Conservation (phyloP, 2,113 vertebrate genomes). For the Xenopus laevis region DNA sequence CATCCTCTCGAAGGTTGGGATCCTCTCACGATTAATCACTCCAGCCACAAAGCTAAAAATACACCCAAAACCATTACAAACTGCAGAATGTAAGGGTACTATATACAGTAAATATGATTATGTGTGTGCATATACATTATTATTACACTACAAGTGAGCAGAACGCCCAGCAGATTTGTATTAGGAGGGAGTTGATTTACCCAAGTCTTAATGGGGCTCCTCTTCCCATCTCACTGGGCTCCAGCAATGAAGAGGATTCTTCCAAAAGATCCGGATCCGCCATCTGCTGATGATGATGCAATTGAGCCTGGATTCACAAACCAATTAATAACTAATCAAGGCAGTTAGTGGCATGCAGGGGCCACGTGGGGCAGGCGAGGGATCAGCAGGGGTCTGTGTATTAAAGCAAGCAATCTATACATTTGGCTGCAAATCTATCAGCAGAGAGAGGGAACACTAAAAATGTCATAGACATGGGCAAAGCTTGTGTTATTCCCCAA, state of each 20-base stretch:
- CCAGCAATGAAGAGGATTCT: conserved; percentile 86
- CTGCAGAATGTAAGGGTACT: no score
- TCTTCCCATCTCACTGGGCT: conserved; percentile 82
- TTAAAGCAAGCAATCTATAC: conserved; percentile 7
- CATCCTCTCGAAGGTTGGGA: conserved; percentile 96
- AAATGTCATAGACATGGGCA: no score
- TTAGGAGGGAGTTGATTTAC: conserved; percentile 58
- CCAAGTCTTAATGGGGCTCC: conserved; percentile 85
- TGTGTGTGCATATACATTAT: no score
- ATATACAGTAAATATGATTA: no score
- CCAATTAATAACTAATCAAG: conserved; percentile 84
- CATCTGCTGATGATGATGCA: conserved; percentile 88
- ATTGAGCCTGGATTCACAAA: conserved; percentile 86
- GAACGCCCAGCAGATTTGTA: no score
- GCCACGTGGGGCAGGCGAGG: conserved; percentile 64
- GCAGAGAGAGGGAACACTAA: no score
- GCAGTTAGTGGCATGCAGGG: conserved; percentile 82
- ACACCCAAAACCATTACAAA: background rate
- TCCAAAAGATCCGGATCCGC: conserved; percentile 96
- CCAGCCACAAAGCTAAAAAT: conserved; percentile 87
- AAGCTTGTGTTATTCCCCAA: no score
- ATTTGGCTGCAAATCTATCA: no score
- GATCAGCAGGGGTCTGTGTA: conserved; percentile 41
- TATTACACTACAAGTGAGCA: no score
- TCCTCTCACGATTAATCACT: conserved; percentile 90